Base-by-base conservation (phyloP, 2,888 invertebrate species). In the Eugnorisma glareosa region DNA sequence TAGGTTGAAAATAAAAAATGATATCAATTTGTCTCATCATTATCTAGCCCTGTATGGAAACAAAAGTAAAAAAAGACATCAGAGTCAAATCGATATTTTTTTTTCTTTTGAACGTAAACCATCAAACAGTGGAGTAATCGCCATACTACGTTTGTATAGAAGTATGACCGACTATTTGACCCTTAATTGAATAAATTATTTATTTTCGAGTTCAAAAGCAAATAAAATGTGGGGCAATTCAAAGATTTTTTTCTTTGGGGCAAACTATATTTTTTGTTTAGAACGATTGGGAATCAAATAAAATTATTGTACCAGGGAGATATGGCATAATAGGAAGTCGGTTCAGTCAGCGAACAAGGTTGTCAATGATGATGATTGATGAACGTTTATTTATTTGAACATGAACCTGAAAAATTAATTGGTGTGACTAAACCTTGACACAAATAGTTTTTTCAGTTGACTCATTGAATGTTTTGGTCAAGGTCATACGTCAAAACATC, bases 311-410 rank as follows among this genome's bases (percentile, higher is more conserved):
- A 73, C 54, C 48, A 76, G 66, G 40, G 35, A n/a, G 48, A 3
- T n/a, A 78, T 59, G 24, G 40, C 24, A 15, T 35, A 75, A 28
- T 28, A 54, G n/a, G 54, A 75, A 81, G 54, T 57, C 24, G 28
- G 15, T 80, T 51, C 51, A 28, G 35, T 35, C 18, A 80, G 2
- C 15, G n/a, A 31, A 73, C 18, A 74, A 73, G 51, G 61, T 43
- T 73, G 35, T 81, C 51, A 71, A 43, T 43, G 43, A 28, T 37
- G 61, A 48, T 75, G n/a, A 63, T 74, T 74, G 37, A 75, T 37
- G 11, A 64, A 11, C 11, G 54, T 64, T 75, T 40, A 81, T 75
- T 54, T 75, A 81, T 78, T 45, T 75, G n/a, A 51, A 28, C 61
- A 5, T 63, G 37, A 76, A 66, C 35, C 8, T 43, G 28, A 67